Conservation (phyloP, 1,140 invertebrate species). For the Aethina tumida region DNA sequence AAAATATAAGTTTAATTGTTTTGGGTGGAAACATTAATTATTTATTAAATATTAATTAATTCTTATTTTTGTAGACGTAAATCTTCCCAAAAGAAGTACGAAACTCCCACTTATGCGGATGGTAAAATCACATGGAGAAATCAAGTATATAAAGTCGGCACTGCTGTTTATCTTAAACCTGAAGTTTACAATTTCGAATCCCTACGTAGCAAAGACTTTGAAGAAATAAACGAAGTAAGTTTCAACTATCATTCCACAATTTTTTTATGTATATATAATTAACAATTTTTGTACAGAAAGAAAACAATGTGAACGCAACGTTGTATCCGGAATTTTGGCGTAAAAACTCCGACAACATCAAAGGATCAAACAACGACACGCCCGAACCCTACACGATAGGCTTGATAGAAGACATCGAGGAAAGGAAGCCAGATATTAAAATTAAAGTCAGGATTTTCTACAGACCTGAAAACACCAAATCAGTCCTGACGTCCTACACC, state of each 20-base stretch:
- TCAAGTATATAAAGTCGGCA: no score
- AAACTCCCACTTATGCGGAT: no score
- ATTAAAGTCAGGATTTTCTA: conserved; percentile 63
- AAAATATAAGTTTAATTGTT: no score
- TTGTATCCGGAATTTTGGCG: conserved; percentile 64
- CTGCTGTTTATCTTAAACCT: conserved; percentile 57
- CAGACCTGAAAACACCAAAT: conserved; percentile 67
- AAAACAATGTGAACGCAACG: conserved; percentile 67
- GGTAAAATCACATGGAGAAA: no score
- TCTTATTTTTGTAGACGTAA: no score
- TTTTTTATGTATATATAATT: conserved; percentile 14
- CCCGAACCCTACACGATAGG: conserved; percentile 61
- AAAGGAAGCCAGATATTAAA: conserved; percentile 45
- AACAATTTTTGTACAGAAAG: conserved; percentile 40
- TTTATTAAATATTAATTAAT: no score
- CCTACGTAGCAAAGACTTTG: conserved; percentile 16
- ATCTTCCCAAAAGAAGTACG: no score
- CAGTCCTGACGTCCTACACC: conserved; percentile 42
- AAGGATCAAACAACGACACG: conserved; percentile 64
- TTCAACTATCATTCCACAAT: conserved; percentile 4
- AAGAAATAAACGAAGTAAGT: conserved; percentile 5
- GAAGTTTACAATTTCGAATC: conserved; percentile 50
- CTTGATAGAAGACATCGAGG: conserved; percentile 24
- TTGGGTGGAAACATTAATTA: no score
- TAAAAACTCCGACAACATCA: conserved; percentile 30